phyloP scores from a whole-genome alignment of 2,113 vertebrate species.

The Gymnorhina tibicen region DNA sequence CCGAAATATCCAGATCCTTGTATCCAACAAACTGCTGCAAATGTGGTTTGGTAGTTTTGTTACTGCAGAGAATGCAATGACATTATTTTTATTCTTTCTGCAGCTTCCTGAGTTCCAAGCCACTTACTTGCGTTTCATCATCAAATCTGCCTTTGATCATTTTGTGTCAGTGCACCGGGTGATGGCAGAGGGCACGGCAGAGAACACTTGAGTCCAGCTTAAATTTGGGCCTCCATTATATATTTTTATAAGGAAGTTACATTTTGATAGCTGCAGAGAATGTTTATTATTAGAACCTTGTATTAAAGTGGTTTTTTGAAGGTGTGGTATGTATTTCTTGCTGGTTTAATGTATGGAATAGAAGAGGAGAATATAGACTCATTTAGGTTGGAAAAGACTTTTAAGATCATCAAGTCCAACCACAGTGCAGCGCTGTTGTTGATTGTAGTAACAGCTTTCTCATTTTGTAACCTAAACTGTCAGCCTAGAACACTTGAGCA shows the following conservation, averaged over 20 bases:
- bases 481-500: neutral
- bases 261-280: neutral
- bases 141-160: constrained; percentile 87
- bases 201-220: neutral
- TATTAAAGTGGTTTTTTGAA: neutral
- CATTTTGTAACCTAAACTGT: neutral
- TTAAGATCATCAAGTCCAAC: neutral
- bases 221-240: neutral
- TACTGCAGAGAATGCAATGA: neutral
- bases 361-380: neutral
- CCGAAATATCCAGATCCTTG: neutral
- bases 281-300: neutral
- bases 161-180: constrained; percentile 90
- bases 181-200: constrained; percentile 73
- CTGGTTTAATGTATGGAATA: neutral
- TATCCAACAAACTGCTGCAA: neutral
- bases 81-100: constrained; percentile 9
- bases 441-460: neutral
- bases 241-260: neutral
- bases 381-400: neutral
- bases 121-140: constrained; percentile 86
- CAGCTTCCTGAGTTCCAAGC: constrained; percentile 81
- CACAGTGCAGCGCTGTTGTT: neutral
- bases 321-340: neutral
- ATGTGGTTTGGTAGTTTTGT: neutral